Conservation (phyloP, 1,140 invertebrate species). For the Drosophila watanabei region DNA sequence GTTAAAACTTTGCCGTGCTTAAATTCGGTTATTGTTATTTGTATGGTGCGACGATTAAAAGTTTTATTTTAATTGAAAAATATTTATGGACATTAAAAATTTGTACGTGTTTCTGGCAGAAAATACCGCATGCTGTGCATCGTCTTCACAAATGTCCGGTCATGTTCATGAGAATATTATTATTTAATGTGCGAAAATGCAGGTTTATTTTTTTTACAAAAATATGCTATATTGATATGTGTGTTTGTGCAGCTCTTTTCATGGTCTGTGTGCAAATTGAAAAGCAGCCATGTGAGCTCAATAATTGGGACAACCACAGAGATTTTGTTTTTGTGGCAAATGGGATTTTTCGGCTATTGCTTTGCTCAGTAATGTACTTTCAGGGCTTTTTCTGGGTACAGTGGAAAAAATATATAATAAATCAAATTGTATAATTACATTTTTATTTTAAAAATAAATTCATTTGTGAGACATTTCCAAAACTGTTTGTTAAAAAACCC, state of each 20-base stretch:
- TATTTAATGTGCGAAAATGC: conserved; percentile 18
- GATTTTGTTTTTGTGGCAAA: conserved; percentile 18
- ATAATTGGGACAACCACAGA: conserved; percentile 4
- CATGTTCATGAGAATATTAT: conserved; percentile 15
- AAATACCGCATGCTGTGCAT: neutral
- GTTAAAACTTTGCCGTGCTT: conserved; percentile 48
- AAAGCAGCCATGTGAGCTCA: conserved; percentile 1
- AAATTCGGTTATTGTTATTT: conserved; percentile 58
- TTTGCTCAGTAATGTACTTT: conserved; percentile 5
- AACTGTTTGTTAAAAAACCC: neutral
- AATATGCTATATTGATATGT: neutral
- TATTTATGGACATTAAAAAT: conserved; percentile 56
- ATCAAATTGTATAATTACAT: neutral
- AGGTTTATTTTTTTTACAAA: conserved; percentile 16
- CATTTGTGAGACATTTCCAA: neutral
- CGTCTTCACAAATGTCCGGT: conserved; percentile 19
- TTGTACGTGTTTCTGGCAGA: conserved; percentile 8
- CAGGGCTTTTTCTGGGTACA: neutral
- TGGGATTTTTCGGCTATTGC: conserved; percentile 5
- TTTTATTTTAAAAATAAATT: neutral
- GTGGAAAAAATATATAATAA: neutral
- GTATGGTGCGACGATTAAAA: conserved; percentile 50
- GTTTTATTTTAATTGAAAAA: conserved; percentile 59
- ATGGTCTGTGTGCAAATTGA: neutral
- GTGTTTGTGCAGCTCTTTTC: neutral